Conservation (phyloP, 2,797 vertebrate species). For the Euphonia xanthogaster region DNA sequence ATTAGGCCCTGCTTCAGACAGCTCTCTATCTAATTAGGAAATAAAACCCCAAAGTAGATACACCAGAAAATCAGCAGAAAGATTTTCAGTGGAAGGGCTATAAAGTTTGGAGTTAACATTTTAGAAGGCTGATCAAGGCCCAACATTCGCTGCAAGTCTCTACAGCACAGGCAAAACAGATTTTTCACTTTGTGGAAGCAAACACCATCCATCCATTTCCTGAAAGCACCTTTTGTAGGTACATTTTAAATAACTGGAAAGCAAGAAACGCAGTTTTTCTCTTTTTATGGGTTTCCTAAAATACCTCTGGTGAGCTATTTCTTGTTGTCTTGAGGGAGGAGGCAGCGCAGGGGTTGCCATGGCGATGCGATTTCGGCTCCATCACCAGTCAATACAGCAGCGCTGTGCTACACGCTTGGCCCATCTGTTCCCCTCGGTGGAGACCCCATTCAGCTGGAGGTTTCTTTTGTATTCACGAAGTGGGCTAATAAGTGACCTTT, state of each 20-base stretch:
- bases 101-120: constrained; percentile 21
- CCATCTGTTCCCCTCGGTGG: constrained; percentile 50
- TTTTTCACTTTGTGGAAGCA: not conserved
- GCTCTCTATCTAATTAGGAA: not conserved
- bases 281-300: constrained; percentile 35
- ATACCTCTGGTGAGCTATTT: constrained; percentile 51
- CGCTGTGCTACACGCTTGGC: not conserved
- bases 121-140: not conserved
- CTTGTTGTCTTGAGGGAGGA: constrained; percentile 34
- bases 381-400: constrained; percentile 51
- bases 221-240: constrained; percentile 4
- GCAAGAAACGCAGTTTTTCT: not conserved
- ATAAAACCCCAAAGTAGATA: not conserved
- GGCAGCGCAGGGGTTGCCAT: constrained; percentile 42
- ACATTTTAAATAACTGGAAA: constrained; percentile 15
- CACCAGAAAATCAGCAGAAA: not conserved
- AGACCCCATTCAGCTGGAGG: constrained; percentile 53
- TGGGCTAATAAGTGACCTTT: constrained; percentile 27
- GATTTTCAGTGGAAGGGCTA: not conserved
- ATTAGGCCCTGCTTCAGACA: not conserved
- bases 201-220: not conserved
- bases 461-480: constrained; percentile 36
- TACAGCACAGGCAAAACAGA: not conserved
- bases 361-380: constrained; percentile 36
- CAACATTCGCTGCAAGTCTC: not conserved